Evolutionary conservation across 2,113 vertebrate species (phyloP).

Genomic region (Chloropsis hardwickii): DNA sequence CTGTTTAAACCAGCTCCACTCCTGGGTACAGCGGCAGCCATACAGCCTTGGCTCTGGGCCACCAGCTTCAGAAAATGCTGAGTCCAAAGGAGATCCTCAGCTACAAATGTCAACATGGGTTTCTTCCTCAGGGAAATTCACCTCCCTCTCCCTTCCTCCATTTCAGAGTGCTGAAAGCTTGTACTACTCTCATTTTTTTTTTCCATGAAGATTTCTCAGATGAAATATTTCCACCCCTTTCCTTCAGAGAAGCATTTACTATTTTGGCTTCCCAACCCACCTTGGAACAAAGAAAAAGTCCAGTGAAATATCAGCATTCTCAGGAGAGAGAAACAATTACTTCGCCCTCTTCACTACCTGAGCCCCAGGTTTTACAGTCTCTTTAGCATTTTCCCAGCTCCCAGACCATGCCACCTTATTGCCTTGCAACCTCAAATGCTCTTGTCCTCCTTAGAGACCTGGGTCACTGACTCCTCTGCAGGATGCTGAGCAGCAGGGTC

Average conservation of each 20-base stretch:
- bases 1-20: background rate
- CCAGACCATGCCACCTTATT: background rate
- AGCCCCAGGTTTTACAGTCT: background rate
- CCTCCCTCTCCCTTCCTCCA: background rate
- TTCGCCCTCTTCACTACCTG: background rate
- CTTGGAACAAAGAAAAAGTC: background rate
- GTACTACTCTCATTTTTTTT: background rate
- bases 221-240: background rate
- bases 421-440: background rate
- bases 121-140: background rate
- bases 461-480: background rate
- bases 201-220: background rate
- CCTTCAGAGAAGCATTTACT: background rate
- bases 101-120: background rate
- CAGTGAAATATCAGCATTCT: background rate
- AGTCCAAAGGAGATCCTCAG: background rate
- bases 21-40: background rate
- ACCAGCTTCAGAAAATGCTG: background rate
- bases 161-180: background rate
- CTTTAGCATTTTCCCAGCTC: background rate
- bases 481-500: background rate
- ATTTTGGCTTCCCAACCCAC: background rate
- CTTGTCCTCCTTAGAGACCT: background rate
- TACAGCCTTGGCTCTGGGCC: background rate
- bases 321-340: slow-evolving; percentile 5